phyloP scores from a whole-genome alignment of 2,797 vertebrate species.

The Poecilia wingei region DNA sequence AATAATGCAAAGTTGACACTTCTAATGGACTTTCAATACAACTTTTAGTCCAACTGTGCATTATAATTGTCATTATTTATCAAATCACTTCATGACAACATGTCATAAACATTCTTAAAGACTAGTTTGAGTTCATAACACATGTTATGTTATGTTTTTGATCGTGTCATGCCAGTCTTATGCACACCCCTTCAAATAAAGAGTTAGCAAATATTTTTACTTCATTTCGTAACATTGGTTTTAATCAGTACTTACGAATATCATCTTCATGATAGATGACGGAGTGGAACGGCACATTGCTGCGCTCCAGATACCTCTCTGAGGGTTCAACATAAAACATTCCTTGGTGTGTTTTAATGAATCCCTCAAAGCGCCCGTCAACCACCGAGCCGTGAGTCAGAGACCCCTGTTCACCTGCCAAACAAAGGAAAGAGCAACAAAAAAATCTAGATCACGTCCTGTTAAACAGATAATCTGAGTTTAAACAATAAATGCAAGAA shows the following conservation, averaged over 20 bases:
- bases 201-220: too few species aligned
- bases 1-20: too few species aligned
- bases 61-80: too few species aligned
- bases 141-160: too few species aligned
- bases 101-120: too few species aligned
- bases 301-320: conserved; percentile 90
- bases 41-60: too few species aligned
- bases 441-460: not conserved
- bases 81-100: too few species aligned
- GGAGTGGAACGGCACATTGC: conserved; percentile 88
- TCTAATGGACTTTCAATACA: too few species aligned
- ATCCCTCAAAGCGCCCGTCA: conserved; percentile 96
- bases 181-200: too few species aligned
- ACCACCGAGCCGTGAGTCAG: conserved; percentile 93
- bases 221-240: not conserved
- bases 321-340: conserved; percentile 95
- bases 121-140: too few species aligned
- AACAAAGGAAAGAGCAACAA: conserved; percentile 17
- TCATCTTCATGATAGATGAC: conserved; percentile 98
- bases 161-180: too few species aligned
- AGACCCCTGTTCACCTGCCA: conserved; percentile 90
- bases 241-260: conserved; percentile 85
- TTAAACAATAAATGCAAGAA: not conserved
- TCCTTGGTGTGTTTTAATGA: conserved; percentile 91
- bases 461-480: not conserved